Base-by-base conservation (phyloP, 2,113 vertebrate species). In the Casuarius casuarius region DNA sequence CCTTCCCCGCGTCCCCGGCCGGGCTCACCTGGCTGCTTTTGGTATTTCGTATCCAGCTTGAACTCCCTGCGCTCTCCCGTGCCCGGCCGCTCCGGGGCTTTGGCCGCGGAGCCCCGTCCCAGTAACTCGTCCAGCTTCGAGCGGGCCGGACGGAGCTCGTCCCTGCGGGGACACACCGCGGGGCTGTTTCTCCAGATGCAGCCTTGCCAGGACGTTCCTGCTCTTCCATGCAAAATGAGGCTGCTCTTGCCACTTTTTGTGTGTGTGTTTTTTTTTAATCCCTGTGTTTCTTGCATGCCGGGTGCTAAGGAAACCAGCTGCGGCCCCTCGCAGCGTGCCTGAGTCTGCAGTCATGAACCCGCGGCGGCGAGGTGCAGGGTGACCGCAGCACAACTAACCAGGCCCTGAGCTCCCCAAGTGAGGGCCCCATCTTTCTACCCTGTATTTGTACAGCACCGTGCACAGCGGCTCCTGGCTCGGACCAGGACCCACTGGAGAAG, bases 41-140 rank as follows among this genome's bases (percentile, higher is more conserved):
- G 94, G 77, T 84, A 92, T 68, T 97, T 97, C 76, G 89, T 86
- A 86, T 98, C 95, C 70, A 94, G 95, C 48, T 93, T 84, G 85
- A 97, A 92, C 11, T 99, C 98, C 61, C 96, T 98, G 72, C 38
- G 93, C 81, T 98, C 98, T 10, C 97, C 98, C 1, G 95, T 91
- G 12, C 72, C 88, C 0, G 98, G 98, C 61, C 83, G 94, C 77
- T 98, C 97, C 49, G 98, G 96, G 49, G 98, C 96, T 63, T 91
- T 98, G 77, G 98, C 61, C 15, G 97, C 90, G 0, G 98, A 97
- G 54, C 98, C 95, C 75, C 97, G 96, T 49, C 98, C 98, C 78
- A 99, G 95, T 74, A 99, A 98, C 89, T 99, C 99, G 28, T 99
- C 98, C 42, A 99, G 97, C 95, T 97, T 98, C 28, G 98, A 98